Base-by-base conservation (phyloP, 2,113 vertebrate species). In the Cricetomys ansorgei region DNA sequence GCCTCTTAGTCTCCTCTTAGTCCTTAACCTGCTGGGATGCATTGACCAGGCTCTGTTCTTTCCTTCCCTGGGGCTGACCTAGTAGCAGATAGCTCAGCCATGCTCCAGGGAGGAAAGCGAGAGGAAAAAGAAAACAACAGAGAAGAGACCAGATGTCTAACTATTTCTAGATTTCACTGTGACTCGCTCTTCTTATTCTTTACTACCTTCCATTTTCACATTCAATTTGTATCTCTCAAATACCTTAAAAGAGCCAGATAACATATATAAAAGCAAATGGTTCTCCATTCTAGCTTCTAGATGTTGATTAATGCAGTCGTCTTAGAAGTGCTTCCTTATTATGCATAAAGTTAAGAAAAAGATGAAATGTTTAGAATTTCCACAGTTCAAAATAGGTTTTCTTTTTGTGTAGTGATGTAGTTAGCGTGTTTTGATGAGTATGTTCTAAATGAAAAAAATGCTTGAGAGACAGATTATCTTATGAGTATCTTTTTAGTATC, bases 281-380 rank as follows among this genome's bases (percentile, higher is more conserved):
- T 92, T 95, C 23, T 62, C 43, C 40, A 57, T 73, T 48, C 43
- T 85, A 96, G 75, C 96, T 69, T 96, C 88, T 96, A 96, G 90
- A 79, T 94, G 73, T 80, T 96, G 75, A 57, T 95, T 92, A 96
- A 57, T 88, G 48, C 84, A 84, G 53, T 93, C 37, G 93, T 16
- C 84, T 94, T 73, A 81, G 73, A 29, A 87, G 27, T 89, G 65
- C 76, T 96, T 91, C 31, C 55, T 88, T 7, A 79, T 55, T 80
- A 64, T 27, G 29, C 43, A 64, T 34, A 92, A 75, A 48, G 29
- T 64, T 45, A 31, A 86, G 5, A 50, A 70, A 90, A 72, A 5
- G 55, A 81, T 50, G 92, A 96, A 80, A 76, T 37, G 5, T 27
- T 55, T 67, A 21, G 1, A 83, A 21, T 79, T 90, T 79, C 65